Evolutionary conservation across 2,888 invertebrate genomes (phyloP).

Genomic region (Unio delphinus): DNA sequence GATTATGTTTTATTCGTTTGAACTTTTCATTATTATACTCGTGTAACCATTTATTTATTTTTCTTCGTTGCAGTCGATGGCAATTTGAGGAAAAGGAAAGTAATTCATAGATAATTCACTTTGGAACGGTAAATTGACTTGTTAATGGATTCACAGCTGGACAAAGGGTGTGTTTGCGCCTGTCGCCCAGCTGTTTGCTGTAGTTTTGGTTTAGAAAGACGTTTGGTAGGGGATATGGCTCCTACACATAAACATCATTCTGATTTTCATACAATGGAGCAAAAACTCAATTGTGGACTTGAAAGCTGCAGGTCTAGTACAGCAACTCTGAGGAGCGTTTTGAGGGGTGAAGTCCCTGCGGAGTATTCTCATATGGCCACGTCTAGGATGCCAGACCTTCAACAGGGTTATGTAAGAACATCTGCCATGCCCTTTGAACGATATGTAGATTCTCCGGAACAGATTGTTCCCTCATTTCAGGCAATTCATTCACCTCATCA

Average conservation of each 20-base stretch:
- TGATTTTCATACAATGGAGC: constrained; percentile 9
- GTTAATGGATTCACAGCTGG: no score
- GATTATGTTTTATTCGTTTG: no score
- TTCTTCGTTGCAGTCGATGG: no score
- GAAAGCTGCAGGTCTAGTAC: constrained; percentile 1
- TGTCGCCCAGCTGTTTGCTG: no score
- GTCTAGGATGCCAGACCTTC: constrained; percentile 4
- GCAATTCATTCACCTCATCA: constrained; percentile 11
- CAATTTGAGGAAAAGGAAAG: no score
- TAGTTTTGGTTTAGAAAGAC: no score
- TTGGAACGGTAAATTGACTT: no score
- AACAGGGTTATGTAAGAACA: constrained; percentile 7
- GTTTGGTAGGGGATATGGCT: constrained; percentile 13
- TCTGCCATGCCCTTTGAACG: not conserved
- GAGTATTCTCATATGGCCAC: constrained; percentile 56
- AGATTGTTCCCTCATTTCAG: constrained; percentile 7
- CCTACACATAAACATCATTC: constrained; percentile 36
- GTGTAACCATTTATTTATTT: no score
- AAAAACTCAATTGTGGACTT: constrained; percentile 8
- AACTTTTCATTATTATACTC: no score
- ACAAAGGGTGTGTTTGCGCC: no score
- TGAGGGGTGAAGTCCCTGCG: constrained; percentile 57
- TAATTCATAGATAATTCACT: no score
- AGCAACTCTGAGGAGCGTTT: constrained; percentile 52
- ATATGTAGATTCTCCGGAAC: constrained; percentile 5